Conservation (phyloP, 2,888 invertebrate species). For the Atrina japonica region DNA sequence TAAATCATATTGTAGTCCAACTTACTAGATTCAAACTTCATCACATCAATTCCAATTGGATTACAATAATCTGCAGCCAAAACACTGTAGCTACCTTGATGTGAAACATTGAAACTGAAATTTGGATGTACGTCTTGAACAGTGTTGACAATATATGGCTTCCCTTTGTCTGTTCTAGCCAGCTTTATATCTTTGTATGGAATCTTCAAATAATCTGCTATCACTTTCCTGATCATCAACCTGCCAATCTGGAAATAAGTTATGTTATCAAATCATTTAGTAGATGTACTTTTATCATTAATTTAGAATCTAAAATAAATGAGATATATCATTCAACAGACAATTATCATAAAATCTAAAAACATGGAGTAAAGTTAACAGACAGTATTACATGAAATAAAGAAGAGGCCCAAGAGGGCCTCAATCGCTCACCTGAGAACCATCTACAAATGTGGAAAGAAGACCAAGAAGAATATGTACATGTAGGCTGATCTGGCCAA, state of each 20-base stretch:
- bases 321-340: background rate
- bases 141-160: slow-evolving; percentile 75
- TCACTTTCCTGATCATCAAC: slow-evolving; percentile 91
- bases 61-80: slow-evolving; percentile 83
- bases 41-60: slow-evolving; percentile 87
- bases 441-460: no score
- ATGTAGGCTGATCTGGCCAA: no score
- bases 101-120: slow-evolving; percentile 93
- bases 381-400: no score
- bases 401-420: no score
- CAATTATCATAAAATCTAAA: no score
- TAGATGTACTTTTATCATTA: no score
- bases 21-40: slow-evolving; percentile 87
- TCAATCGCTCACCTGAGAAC: no score
- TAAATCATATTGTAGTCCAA: background rate
- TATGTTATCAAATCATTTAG: no score
- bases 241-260: slow-evolving; percentile 84
- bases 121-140: slow-evolving; percentile 35
- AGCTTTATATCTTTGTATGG: slow-evolving; percentile 86
- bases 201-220: slow-evolving; percentile 84
- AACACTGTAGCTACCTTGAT: slow-evolving; percentile 93
- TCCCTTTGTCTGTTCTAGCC: slow-evolving; percentile 79
- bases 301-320: no score
- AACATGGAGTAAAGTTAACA: no score
- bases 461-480: no score